Conservation (phyloP, 2,113 vertebrate species). For the Lasiurus cinereus region DNA sequence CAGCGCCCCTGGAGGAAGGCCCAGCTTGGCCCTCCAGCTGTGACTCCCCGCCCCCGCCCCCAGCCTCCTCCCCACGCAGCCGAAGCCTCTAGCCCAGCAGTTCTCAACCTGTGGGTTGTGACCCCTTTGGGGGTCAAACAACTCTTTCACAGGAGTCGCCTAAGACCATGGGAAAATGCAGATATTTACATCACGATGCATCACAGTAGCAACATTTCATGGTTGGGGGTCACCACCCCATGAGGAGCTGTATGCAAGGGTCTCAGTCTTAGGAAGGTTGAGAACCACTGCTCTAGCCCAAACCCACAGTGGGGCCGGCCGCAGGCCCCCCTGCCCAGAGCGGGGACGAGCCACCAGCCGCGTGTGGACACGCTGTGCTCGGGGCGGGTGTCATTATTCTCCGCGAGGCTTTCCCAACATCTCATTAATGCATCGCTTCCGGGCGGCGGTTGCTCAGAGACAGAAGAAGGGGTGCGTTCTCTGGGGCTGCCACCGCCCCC, state of each 20-base stretch:
- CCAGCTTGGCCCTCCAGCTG: neutral
- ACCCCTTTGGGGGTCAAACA: no score
- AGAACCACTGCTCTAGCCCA: neutral
- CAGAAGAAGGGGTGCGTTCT: conserved; percentile 72
- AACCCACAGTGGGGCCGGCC: neutral
- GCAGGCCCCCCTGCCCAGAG: neutral
- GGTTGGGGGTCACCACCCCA: no score
- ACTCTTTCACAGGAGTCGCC: no score
- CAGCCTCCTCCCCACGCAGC: neutral
- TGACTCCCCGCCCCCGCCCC: no score
- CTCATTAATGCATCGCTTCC: conserved; percentile 71
- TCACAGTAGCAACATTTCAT: no score
- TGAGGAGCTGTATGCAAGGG: no score
- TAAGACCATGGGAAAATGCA: no score
- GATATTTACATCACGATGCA: no score
- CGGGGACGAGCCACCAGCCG: neutral
- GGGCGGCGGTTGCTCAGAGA: conserved; percentile 76
- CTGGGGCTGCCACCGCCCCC: neutral
- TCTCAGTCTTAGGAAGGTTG: no score
- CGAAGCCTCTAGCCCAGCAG: neutral
- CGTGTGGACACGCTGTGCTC: conserved; percentile 52
- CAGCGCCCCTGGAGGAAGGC: neutral
- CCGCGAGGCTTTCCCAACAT: conserved; percentile 68
- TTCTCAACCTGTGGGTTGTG: no score
- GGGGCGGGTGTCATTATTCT: conserved; percentile 67